A percentile compares a stretch with the other conserved stretches of the same genome.
These are phyloP conservation scores for Riptortus pedestris DNA, from an alignment of 1,140 invertebrate genomes.

Conservation along the genomic window DNA sequence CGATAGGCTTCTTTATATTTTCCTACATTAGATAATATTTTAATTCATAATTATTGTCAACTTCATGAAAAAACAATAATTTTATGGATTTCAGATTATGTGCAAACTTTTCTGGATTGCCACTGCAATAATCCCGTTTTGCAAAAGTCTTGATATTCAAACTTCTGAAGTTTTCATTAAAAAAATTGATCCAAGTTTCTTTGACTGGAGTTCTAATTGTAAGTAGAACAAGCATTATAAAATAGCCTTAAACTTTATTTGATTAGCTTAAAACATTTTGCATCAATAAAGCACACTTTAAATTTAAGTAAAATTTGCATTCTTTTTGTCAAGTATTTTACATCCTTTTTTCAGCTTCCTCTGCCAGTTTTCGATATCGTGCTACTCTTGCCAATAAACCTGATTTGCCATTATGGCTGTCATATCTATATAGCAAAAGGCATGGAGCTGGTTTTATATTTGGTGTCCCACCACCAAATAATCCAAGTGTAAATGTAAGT, in stretches of 20 bases:
- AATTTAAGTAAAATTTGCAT: too few species aligned
- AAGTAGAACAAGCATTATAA: too few species aligned
- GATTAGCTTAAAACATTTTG: neutral
- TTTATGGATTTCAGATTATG: too few species aligned
- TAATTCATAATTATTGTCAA: too few species aligned
- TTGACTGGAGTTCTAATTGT: conserved; percentile 42
- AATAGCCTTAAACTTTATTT: too few species aligned
- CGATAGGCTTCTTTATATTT: too few species aligned
- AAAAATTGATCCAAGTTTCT: conserved; percentile 40
- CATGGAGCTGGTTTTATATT: conserved; percentile 66
- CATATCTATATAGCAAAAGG: conserved; percentile 62
- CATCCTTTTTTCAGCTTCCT: neutral
- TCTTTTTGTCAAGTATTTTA: too few species aligned
- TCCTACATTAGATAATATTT: too few species aligned
- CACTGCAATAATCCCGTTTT: neutral
- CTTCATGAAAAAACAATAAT: too few species aligned
- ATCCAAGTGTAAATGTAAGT: conserved; percentile 43
- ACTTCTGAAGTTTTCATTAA: conserved; percentile 42
- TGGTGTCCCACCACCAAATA: conserved; percentile 57
- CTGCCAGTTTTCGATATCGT: conserved; percentile 50
- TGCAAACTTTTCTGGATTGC: too few species aligned
- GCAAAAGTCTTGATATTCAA: conserved; percentile 35
- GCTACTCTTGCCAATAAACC: conserved; percentile 56
- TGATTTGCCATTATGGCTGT: conserved; percentile 73
- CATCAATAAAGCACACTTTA: too few species aligned